Base-by-base conservation (phyloP, 2,888 invertebrate genomes). In the Cataglyphis altisquamis region DNA sequence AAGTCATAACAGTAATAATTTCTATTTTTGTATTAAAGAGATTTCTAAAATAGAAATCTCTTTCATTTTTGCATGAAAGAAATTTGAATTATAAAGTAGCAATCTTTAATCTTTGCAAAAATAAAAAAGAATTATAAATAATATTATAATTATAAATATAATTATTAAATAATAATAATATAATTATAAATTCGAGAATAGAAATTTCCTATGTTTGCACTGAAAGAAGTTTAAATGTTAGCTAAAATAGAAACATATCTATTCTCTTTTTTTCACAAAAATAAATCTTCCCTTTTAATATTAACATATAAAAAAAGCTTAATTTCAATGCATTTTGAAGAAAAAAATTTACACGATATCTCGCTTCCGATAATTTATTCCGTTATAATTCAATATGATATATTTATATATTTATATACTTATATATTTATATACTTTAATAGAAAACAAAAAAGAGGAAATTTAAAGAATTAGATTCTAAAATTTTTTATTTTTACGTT, bases 1-100 rank as follows among this genome's bases (percentile, higher is more conserved):
- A 74, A 74, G 74, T 64, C 74, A 48, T 67, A 29, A 57, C 18
- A 41, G 29, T 41, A 32, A 77, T 29, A 32, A 39, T 12, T 72
- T 78, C 25, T 60, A 72, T 25, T 72, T 18, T 60, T 60, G 0
- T 25, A 18, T 21, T 10, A 78, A 78, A 70, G 18, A 78, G 12
- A 70, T 25, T 41, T 45, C 64, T 39, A 9, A 68, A 57, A 68
- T 57, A 45, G 8, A 70, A 57, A 57, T 45, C 25, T 45, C 25
- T 78, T 68, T n/a, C 10, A 41, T 60, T 70, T 36, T 45, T 68
- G 3, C 29, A 60, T n/a, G 12, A 77, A 52, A 66, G 3, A 77
- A 52, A 29, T 6, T 32, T 41, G 29, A 77, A 52, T 55, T 18
- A 21, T 32, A 45, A 57, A 52, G 29, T 77, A 66, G 29, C 36